Evolutionary conservation across 2,113 vertebrate genomes (phyloP), one percentile per base, ranked within the genome.

Genomic region (Mystacornis crossleyi): DNA sequence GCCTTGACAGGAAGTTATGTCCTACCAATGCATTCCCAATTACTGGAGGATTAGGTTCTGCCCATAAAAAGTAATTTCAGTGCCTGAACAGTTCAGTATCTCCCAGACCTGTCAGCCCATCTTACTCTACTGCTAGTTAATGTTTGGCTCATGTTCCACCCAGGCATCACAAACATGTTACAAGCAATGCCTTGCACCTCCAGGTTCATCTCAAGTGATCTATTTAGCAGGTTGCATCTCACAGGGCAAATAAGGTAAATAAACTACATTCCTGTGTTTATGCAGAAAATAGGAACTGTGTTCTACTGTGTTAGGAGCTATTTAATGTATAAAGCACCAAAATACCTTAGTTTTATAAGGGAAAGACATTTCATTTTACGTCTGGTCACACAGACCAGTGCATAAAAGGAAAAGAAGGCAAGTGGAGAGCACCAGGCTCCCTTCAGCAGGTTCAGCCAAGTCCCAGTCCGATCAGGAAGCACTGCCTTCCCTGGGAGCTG

Each of bases 401-500:
- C 16, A 29, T 1, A 4, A 60, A 14, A 69, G 19, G 69, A 55
- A 65, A 50, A 1, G 1, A 40, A 43, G 20, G 38, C 0, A 0
- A 51, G 12, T 25, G 31, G 43, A 79, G 34, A 65, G 36, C 70
- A 48, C 14, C 36, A 55, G 24, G 8, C 33, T 28, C 23, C 31
- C 73, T 47, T 24, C 36, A 51, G 42, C 42, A 74, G 21, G 28
- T 43, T 47, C n/a, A 7, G 28, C 36, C 3, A 7, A 36, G 53
- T n/a, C 43, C 48, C 18, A 3, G 17, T 20, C 19, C 62, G 25
- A 29, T n/a, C 55, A 65, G 65, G 51, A 50, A 64, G 81, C 50
- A 26, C 16, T 7, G 1, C 47, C 58, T 47, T 23, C 62, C 47
- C 15, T 6, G 15, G 55, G 50, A 87, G 87, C 40, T 54, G 78